These are phyloP conservation scores for Rhinolophus ferrumequinum DNA, from an alignment of 2,113 vertebrate genomes.

Conservation along the genomic window DNA sequence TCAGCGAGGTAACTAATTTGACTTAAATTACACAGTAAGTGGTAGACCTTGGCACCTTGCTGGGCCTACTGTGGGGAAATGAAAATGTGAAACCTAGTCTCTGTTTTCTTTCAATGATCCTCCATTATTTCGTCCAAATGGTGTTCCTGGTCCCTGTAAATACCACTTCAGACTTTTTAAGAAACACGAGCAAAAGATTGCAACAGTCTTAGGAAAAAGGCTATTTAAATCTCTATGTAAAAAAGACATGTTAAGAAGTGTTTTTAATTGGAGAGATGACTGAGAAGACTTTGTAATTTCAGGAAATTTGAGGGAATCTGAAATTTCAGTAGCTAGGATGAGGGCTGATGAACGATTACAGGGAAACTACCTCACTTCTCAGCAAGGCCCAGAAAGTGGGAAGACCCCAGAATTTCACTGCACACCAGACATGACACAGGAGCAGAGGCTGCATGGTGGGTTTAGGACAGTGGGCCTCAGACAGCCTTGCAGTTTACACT, in stretches of 20 bases:
- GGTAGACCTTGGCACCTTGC: not conserved
- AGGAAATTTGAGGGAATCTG: slow-evolving; percentile 26
- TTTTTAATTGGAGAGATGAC: not conserved
- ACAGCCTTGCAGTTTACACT: not conserved
- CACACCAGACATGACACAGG: not conserved
- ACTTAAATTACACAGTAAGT: not conserved
- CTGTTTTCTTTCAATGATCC: not conserved
- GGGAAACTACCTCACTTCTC: not conserved
- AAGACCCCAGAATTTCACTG: not conserved
- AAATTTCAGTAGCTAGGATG: not conserved
- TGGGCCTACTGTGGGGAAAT: not conserved
- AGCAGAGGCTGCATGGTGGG: not conserved
- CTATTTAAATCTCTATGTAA: not conserved
- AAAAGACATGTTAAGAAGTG: not conserved
- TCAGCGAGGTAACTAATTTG: not conserved
- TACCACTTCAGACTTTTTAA: not conserved
- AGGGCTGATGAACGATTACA: not conserved
- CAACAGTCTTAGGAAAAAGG: not conserved
- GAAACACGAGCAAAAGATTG: not conserved
- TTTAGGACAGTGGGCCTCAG: not conserved
- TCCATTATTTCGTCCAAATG: not conserved
- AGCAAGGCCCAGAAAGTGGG: not conserved
- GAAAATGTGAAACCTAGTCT: not conserved
- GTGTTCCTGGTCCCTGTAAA: not conserved
- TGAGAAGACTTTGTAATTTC: not conserved